Evolutionary conservation across 2,888 invertebrate species (phyloP), one percentile per base, ranked within the genome.

Genomic region (Sympetrum striolatum): DNA sequence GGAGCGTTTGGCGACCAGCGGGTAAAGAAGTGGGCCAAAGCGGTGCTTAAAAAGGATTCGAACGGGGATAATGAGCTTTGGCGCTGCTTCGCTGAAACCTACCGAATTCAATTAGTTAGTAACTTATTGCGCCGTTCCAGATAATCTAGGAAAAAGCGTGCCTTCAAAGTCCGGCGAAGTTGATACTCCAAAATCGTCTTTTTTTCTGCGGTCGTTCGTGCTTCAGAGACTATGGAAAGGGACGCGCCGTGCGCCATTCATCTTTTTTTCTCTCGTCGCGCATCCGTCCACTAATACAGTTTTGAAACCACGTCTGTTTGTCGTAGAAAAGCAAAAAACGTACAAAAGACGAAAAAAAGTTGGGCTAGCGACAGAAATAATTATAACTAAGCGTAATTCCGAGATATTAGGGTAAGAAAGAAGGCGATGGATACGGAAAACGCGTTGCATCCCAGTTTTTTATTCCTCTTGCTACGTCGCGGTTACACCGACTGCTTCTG

Each of bases 51-150:
- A 60, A 86, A 37, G 86, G 86, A 86, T 86, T 86, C 64, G 64
- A 58, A 82, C 15, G 18, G 86, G n/a, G 86, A 86, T 86, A 86
- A 86, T 86, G 86, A 86, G 86, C 86, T 86, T 86, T 64, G 39
- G 58, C 86, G 10, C 60, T 60, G 31, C 86, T 12, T 58, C 82
- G 82, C 58, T 37, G 82, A 82, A 82, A 82, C 86, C 60, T 60
- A 86, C 86, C 86, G 37, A 82, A 86, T 86, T 86, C 86, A 86
- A 86, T 86, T 86, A 86, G 53, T 48, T 31, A 53, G 60, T 37
- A 86, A 86, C 37, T 58, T 86, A 86, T 86, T 86, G 58, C 86
- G 35, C 86, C 58, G 82, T 82, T 64, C 64, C 73, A 60, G 60
- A 37, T 86, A 60, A 86, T 60, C 86, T n/a, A 22, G 86, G 60